Percentiles rank a stretch among this genome's conserved stretches.
These are phyloP conservation scores for Aradus depressus DNA, from an alignment of 2,888 invertebrate species.

Conservation along the genomic window DNA sequence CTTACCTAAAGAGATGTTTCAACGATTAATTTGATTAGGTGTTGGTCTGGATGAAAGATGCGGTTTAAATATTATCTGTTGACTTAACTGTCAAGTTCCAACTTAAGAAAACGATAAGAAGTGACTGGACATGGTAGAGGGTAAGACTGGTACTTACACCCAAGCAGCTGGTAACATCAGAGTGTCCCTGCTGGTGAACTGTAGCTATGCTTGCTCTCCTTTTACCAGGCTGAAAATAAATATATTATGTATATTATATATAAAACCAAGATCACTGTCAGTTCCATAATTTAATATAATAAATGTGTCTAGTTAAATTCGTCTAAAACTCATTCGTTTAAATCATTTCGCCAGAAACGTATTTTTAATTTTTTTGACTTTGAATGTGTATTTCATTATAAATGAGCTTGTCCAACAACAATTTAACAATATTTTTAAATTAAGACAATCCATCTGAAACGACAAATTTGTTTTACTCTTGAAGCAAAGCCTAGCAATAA, in stretches of 20 bases:
- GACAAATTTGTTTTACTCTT: no score
- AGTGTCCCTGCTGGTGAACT: slow-evolving; percentile 23
- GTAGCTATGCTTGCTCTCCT: slow-evolving; percentile 29
- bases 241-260: no score
- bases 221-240: slow-evolving; percentile 16
- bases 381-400: no score
- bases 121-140: background rate
- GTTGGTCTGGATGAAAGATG: no score
- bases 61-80: no score
- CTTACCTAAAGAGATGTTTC: no score
- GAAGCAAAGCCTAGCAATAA: no score
- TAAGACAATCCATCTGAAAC: no score
- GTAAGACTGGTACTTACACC: slow-evolving; percentile 23
- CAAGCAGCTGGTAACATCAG: slow-evolving; percentile 20
- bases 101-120: background rate
- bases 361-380: background rate
- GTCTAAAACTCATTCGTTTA: background rate
- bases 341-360: background rate
- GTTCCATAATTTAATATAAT: background rate
- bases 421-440: no score
- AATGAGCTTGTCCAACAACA: no score
- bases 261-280: background rate
- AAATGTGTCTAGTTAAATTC: background rate
- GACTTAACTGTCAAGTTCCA: background rate
- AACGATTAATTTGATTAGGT: no score